These are phyloP conservation scores for Microctonus hyperodae DNA, from an alignment of 2,888 invertebrate genomes.

Conservation along the genomic window DNA sequence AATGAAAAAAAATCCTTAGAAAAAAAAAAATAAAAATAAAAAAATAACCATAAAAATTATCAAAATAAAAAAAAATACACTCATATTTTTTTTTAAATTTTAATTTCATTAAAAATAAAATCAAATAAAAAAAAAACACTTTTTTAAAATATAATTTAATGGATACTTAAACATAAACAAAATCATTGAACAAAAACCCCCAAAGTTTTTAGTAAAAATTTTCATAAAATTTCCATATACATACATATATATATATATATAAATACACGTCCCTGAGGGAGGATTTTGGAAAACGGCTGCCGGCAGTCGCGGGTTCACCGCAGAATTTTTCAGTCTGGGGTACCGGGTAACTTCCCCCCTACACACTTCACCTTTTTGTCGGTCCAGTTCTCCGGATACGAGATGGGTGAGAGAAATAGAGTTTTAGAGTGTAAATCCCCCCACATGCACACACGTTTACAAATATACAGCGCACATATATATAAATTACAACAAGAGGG, in stretches of 20 bases:
- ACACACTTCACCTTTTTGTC: constrained; percentile 20
- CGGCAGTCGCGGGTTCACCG: constrained; percentile 52
- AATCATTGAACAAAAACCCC: too few relatives aligned
- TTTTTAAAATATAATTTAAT: neutral
- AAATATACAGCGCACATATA: too few relatives aligned
- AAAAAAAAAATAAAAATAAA: constrained; percentile 23
- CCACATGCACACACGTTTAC: neutral
- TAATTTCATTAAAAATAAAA: too few relatives aligned
- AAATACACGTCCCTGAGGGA: constrained; percentile 36
- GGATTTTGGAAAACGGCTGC: constrained; percentile 54
- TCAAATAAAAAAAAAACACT: constrained; percentile 14
- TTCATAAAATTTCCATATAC: too few relatives aligned
- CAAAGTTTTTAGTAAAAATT: too few relatives aligned
- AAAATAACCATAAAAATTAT: constrained; percentile 35
- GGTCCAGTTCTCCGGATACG: constrained; percentile 48
- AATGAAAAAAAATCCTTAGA: constrained; percentile 38
- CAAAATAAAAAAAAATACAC: neutral
- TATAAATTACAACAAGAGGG: neutral
- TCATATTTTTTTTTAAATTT: neutral
- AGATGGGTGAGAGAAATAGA: constrained; percentile 45
- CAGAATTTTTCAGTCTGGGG: constrained; percentile 60
- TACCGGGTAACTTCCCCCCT: constrained; percentile 37
- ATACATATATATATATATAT: neutral
- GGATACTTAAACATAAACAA: too few relatives aligned
- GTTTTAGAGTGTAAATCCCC: constrained; percentile 31